phyloP scores from a whole-genome alignment of 2,113 vertebrate species.

The Poeciliopsis occidentalis region DNA sequence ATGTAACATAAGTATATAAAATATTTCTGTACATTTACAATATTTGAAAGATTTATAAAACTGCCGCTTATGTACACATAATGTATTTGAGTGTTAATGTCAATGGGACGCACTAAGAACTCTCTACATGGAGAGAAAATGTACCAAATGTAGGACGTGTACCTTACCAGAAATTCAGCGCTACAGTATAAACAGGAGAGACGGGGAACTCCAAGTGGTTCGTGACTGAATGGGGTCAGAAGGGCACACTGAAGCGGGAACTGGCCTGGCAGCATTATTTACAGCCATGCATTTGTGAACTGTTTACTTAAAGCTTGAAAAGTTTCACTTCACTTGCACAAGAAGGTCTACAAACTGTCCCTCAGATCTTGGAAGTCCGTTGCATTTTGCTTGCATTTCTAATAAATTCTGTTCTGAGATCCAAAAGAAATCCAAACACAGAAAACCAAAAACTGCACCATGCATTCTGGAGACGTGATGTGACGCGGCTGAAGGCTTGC shows the following conservation, averaged over 20 bases:
- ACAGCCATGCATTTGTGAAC: conserved; percentile 64
- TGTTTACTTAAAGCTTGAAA: conserved; percentile 59
- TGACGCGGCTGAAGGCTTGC: conserved; percentile 17
- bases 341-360: conserved; percentile 15
- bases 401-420: conserved; percentile 14
- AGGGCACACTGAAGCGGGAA: conserved; percentile 33
- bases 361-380: not conserved
- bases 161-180: conserved; percentile 55
- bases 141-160: conserved; percentile 47
- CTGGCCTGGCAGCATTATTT: conserved; percentile 60
- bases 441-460: conserved; percentile 41
- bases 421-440: conserved; percentile 43
- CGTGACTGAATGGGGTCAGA: conserved; percentile 33
- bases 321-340: conserved; percentile 39
- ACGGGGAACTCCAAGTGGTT: conserved; percentile 31
- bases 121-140: conserved; percentile 42
- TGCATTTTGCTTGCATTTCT: conserved; percentile 30
- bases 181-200: conserved; percentile 44
- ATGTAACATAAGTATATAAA: conserved; percentile 80
- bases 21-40: conserved; percentile 84
- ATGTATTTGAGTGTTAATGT: conserved; percentile 26
- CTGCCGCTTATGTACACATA: conserved; percentile 60
- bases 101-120: conserved; percentile 26
- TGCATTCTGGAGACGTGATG: conserved; percentile 34
- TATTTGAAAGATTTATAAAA: conserved; percentile 84